Evolutionary conservation across 2,888 invertebrate genomes (phyloP), one percentile per base, ranked within the genome.

Genomic region (Bembecia ichneumoniformis): DNA sequence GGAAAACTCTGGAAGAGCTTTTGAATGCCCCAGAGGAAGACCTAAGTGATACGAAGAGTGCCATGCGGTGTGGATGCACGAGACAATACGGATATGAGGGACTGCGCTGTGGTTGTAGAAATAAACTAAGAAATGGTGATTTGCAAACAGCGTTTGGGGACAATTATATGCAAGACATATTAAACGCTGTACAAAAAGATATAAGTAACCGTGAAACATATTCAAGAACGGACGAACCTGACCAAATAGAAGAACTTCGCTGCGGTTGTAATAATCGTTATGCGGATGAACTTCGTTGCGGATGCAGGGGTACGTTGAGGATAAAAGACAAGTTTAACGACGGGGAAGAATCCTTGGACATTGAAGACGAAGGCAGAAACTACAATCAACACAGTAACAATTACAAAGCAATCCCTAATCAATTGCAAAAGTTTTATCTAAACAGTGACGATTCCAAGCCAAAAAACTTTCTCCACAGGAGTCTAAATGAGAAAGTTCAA

Each of bases 401-500:
- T 28, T 28, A 28, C 28, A 28, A 9, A 28, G 5, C 28, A 28
- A 28, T 0, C 7, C 28, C 28, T 9, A 28, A 28, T 28, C 28
- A 28, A 28, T 2, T 28, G 28, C 28, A 28, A 28, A 28, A 5
- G 28, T 4, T 9, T 28, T 28, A 7, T 28, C 28, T 28, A 9
- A 28, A 28, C 28, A 28, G 4, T 28, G 28, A 28, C 9, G 28
- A 28, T 28, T 40, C 11, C 4, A 40, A 40, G 14, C 14, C 40
- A 5, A 40, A 40, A 40, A n/a, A 40, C 40, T 13, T 40, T 4
- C n/a, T 40, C 5, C 14, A 13, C 3, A 10, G 14, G 40, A 13
- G 5, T 14, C 7, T 40, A 14, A 40, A 14, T 13, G 14, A 40
- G 11, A 53, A 59, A 5, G 35, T 57, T 11, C 50, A 55, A 16